Evolutionary conservation across 1,140 invertebrate species (phyloP).

Genomic region (Planococcus citri): DNA sequence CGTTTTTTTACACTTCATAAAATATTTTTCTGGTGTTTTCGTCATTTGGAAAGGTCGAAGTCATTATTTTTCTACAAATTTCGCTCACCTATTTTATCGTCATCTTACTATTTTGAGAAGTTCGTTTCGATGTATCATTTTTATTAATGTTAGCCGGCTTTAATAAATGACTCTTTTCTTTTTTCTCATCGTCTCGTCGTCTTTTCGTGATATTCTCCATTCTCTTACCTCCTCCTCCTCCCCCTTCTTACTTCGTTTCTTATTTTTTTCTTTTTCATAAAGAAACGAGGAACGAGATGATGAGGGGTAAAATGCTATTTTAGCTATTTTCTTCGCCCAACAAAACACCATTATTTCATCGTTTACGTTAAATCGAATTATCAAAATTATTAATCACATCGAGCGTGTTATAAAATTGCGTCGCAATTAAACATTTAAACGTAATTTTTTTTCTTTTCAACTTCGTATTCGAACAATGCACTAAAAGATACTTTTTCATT

Average conservation of each 20-base stretch:
- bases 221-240: no score
- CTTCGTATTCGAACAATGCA: no score
- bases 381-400: background rate
- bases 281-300: no score
- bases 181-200: background rate
- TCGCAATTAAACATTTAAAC: conserved; percentile 8
- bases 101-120: background rate
- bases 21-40: background rate
- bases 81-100: conserved; percentile 1
- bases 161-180: background rate
- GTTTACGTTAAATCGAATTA: background rate
- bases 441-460: background rate
- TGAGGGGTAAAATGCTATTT: background rate
- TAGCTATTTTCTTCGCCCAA: background rate
- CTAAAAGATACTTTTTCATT: no score
- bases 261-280: no score
- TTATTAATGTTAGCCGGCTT: background rate
- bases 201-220: no score
- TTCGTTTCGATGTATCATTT: conserved; percentile 3
- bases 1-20: background rate
- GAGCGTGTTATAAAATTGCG: no score
- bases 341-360: background rate
- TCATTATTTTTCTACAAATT: conserved; percentile 8
- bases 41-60: conserved; percentile 1
- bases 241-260: no score